phyloP scores from a whole-genome alignment of 2,113 vertebrate genomes.

The Cisticola juncidis region DNA sequence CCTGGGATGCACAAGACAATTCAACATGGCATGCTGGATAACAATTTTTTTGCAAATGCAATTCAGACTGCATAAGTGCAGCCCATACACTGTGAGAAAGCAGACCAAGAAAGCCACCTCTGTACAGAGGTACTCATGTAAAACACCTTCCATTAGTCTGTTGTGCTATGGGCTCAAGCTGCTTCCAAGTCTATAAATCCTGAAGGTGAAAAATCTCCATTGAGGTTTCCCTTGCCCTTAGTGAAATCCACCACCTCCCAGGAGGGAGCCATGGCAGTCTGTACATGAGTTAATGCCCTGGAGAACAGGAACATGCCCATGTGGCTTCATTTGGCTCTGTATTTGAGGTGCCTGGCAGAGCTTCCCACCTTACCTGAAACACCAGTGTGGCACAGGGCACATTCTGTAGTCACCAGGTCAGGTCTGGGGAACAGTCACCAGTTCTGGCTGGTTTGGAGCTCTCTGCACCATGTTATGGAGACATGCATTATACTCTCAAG shows the following conservation, averaged over 20 bases:
- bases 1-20: neutral
- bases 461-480: neutral
- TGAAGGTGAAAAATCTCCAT: neutral
- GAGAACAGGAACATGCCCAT: neutral
- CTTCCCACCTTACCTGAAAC: neutral
- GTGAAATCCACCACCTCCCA: neutral
- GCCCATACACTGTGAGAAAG: neutral
- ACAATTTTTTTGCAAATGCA: neutral
- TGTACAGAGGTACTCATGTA: neutral
- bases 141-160: neutral
- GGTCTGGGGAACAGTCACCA: neutral
- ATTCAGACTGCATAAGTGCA: neutral
- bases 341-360: neutral
- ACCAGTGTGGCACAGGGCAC: neutral
- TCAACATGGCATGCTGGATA: neutral
- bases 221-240: neutral
- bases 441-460: neutral
- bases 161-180: neutral
- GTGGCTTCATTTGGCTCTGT: neutral
- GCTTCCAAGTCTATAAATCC: neutral
- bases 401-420: neutral
- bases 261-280: neutral
- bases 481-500: neutral
- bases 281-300: accelerated
- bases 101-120: neutral